Percentiles rank a stretch among this genome's conserved stretches.
These are phyloP conservation scores for Tricholaema leucomelas DNA, from an alignment of 2,113 vertebrate genomes.

Conservation along the genomic window DNA sequence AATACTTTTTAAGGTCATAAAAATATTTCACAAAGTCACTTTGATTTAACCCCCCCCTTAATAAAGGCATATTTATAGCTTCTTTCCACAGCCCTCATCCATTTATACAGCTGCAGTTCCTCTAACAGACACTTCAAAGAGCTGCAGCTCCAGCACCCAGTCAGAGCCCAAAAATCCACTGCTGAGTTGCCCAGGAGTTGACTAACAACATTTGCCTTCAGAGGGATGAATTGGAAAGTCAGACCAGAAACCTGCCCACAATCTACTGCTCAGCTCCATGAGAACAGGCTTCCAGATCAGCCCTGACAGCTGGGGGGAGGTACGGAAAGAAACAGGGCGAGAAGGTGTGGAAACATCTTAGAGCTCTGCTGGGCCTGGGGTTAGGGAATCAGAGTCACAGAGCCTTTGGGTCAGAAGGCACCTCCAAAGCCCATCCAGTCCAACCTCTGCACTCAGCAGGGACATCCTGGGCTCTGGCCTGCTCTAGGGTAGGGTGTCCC, in stretches of 20 bases:
- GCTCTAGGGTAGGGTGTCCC: too few relatives aligned
- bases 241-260: constrained; percentile 25
- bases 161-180: constrained; percentile 47
- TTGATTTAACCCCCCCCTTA: constrained; percentile 55
- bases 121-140: constrained; percentile 60
- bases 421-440: too few relatives aligned
- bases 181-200: constrained; percentile 34
- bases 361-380: not conserved
- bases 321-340: not conserved
- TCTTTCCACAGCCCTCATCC: constrained; percentile 58
- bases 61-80: constrained; percentile 58
- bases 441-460: too few relatives aligned
- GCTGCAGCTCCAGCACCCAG: constrained; percentile 51
- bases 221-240: constrained; percentile 29
- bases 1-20: constrained; percentile 50
- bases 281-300: not conserved
- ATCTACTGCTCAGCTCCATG: not conserved
- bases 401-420: too few relatives aligned
- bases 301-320: not conserved
- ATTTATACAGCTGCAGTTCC: constrained; percentile 60
- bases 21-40: constrained; percentile 58
- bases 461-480: too few relatives aligned
- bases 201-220: constrained; percentile 52
- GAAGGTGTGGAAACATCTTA: constrained; percentile 15
- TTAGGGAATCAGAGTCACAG: too few relatives aligned